Base-by-base conservation (phyloP, 1,140 invertebrate species). In the Ostrea denselamellosa region DNA sequence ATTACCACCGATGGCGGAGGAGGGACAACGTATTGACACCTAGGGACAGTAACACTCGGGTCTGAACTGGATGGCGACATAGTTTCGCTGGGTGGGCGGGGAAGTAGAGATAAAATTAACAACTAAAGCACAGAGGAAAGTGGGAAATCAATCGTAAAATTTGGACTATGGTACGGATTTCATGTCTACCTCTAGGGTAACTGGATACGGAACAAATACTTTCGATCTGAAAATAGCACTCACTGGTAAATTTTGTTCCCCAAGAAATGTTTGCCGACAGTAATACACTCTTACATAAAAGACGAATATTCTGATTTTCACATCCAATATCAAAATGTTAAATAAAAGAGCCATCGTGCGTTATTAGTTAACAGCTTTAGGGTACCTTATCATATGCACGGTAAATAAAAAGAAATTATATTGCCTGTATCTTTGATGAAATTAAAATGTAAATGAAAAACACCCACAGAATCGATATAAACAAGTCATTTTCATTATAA, bases 301-400 rank as follows among this genome's bases (percentile, higher is more conserved):
- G 68, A 25, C 22, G 12, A 77, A 34, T 12, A 62, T 62, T 17
- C n/a, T 62, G 12, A 19, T 62, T 62, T 62, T 62, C 14, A 19
- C 58, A 77, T 77, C 68, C 28, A 34, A 77, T 77, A 62, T 77
- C 12, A 34, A 77, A 77, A 34, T 25, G 68, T 77, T 77, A 77
- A 34, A 77, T 77, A 77, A 77, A 44, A 12, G 12, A 14, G 25
- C 68, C 25, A 77, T 25, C 28, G 68, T 34, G 14, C 9, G 22
- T 25, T 34, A 12, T 77, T 14, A 34, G 14, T 34, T 77, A 44
- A 28, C 28, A 28, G 22, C 68, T 77, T 34, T 14, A 77, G 28
- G 68, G 68, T 12, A 28, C 22, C 68, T 25, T 12, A 10, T 10
- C 68, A 34, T 62, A 17, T 62, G 68, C 68, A 34, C 28, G 68